Base-by-base conservation (phyloP, 2,113 vertebrate genomes). In the Mirounga angustirostris region DNA sequence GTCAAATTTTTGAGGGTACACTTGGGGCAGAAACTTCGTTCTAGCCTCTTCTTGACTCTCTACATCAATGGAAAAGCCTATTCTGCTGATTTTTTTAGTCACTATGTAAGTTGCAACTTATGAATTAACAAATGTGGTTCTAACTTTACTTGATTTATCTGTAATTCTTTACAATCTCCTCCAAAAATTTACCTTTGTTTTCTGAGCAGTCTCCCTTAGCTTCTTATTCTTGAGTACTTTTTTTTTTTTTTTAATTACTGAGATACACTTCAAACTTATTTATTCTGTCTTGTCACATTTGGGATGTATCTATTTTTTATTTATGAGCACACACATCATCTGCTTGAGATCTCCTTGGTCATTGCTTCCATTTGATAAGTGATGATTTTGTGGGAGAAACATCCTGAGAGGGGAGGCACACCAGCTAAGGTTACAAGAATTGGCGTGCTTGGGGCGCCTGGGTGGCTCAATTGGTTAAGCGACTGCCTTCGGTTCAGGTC, bases 131-230 rank as follows among this genome's bases (percentile, higher is more conserved):
- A 83, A 52, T 58, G 40, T 28, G 54, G 6, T 86, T 89, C 54
- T 89, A 61, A 89, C n/a, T 30, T 76, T 33, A 59, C 33, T 67
- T 87, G 28, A 78, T 93, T 92, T 92, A 69, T 82, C 40, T 90
- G 15, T 14, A 73, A 58, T 43, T 52, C 33, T 82, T 92, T 36
- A 89, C 5, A 24, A 58, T 59, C 36, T 63, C 4, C 26, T 89
- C 54, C 71, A 71, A 79, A 26, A 43, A 33, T n/a, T 81, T 80
- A 18, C 21, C 54, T 96, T 91, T 89, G 65, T 69, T 85, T 61
- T 58, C 24, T 58, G 63, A 61, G 19, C 46, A 58, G 79, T 61
- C 19, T 95, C 43, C 40, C 26, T 94, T 74, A 54, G 13, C 16
- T 61, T 28, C 28, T 61, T 19, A 83, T 26, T 85, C 61, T 89